phyloP scores from a whole-genome alignment of 1,140 invertebrate species.

The Heliothis virescens region DNA sequence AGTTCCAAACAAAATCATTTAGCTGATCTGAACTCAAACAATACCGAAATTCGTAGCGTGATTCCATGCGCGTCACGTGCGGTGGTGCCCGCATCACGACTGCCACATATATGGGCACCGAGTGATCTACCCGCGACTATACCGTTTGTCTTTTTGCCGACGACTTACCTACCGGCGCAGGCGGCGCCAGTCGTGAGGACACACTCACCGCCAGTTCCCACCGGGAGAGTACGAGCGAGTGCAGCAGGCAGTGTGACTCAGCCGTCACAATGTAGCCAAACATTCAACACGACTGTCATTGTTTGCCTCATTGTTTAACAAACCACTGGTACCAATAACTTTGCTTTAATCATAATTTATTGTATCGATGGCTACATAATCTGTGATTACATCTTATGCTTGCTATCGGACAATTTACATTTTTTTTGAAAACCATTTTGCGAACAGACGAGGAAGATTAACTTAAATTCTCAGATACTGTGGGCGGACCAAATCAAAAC shows the following conservation, averaged over 20 bases:
- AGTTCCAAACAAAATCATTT: neutral
- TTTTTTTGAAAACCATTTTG: neutral
- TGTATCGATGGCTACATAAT: neutral
- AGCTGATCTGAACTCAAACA: neutral
- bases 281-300: neutral
- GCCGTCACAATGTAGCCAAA: neutral
- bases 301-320: neutral
- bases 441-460: neutral
- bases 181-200: slow-evolving; percentile 8
- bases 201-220: neutral
- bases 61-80: slow-evolving; percentile 23
- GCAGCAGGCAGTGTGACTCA: neutral
- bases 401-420: too few species aligned
- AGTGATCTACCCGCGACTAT: slow-evolving; percentile 22
- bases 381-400: too few species aligned
- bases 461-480: neutral
- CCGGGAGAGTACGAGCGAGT: too few species aligned
- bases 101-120: slow-evolving; percentile 18
- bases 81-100: slow-evolving; percentile 11
- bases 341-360: neutral
- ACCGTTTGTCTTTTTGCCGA: slow-evolving; percentile 33
- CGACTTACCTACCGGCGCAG: neutral
- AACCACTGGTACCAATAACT: neutral
- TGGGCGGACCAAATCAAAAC: slow-evolving; percentile 31
- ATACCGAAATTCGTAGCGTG: slow-evolving; percentile 1